Conservation (phyloP, 1,140 invertebrate species). For the Scylla paramamosain region DNA sequence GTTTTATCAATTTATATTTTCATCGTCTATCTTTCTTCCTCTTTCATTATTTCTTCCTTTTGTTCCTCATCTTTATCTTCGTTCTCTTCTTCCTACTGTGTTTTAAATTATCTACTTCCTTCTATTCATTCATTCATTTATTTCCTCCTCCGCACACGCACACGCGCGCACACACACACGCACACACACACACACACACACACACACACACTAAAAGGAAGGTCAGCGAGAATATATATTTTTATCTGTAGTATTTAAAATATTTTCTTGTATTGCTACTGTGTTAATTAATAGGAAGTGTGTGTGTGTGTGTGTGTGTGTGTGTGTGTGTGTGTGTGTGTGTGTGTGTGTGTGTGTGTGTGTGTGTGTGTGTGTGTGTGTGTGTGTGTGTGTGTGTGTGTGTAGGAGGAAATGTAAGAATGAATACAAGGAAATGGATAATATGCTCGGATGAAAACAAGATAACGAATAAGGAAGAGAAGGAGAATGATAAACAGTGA, state of each 20-base stretch:
- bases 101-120: neutral
- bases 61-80: neutral
- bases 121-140: no score
- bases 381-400: slow-evolving; percentile 38
- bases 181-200: no score
- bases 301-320: slow-evolving; percentile 44
- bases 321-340: slow-evolving; percentile 37
- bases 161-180: no score
- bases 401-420: no score
- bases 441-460: neutral
- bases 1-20: no score
- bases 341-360: slow-evolving; percentile 43
- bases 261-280: no score
- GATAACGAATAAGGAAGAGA: neutral
- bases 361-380: slow-evolving; percentile 35
- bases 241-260: no score
- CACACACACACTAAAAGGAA: no score
- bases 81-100: neutral
- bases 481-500: no score
- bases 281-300: neutral
- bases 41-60: neutral
- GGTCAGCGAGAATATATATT: no score
- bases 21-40: neutral
- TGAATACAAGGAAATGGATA: no score
- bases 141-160: no score